Base-by-base conservation (phyloP, 1,140 invertebrate species). In the Druon quercuslanigerum region DNA sequence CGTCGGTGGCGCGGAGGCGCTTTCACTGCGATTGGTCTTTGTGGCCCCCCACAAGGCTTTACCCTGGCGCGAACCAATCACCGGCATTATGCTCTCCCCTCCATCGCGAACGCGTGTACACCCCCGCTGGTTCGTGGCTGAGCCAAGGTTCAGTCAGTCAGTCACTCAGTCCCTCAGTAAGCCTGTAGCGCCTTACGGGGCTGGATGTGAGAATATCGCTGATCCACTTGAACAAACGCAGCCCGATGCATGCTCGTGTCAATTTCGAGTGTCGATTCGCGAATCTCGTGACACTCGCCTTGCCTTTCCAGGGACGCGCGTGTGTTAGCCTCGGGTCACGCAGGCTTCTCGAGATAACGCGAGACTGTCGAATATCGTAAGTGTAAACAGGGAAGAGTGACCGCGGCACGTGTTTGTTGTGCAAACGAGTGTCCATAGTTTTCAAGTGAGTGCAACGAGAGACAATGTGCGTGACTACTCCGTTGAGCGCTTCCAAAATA, bases 381-480 rank as follows among this genome's bases (percentile, higher is more conserved):
- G 9, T 17, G 17, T 54, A 66, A 66, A 33, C 25, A 25, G 60
- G 60, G 60, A 66, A 33, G 25, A 46, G 60, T 66, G 33, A 66
- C 60, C 60, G 60, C 33, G 33, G 60, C 60, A 66, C 60, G 60
- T 66, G 60, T 66, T 20, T 66, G 60, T 66, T 14, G 60, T 16
- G 60, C 60, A 33, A n/a, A 46, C 60, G 25, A 57, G 57, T 66
- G 60, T 57, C 19, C 9, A 33, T 33, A 20, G 17, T 25, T 57
- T 25, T 57, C 56, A 56, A 66, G 40, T 46, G 40, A 66, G 60
- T 66, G 60, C 60, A 66, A 40, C 54, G 72, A 77, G 80, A 77
- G 76, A 89, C 85, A 85, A 90, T 91, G 90, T 91, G 90, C 85
- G 87, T 90, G 76, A 88, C 88, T 72, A 87, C 86, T 86, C 88